Conservation (phyloP, 2,888 invertebrate genomes). For the Caenorhabditis doughertyi region DNA sequence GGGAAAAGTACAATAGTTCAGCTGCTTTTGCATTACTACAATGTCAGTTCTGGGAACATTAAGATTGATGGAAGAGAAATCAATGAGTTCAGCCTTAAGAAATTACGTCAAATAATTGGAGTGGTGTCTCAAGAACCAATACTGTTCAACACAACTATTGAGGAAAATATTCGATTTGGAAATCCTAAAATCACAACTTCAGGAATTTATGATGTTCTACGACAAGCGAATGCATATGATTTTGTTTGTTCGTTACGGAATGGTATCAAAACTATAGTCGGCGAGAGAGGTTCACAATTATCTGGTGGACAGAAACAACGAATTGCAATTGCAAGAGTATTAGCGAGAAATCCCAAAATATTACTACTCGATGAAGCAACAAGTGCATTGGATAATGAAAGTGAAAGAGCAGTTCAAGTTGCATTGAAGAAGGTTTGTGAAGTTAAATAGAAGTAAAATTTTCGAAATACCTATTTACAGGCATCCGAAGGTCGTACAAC, state of each 20-base stretch:
- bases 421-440: conserved; percentile 85
- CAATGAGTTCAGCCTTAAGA: conserved; percentile 84
- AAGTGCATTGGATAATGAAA: conserved; percentile 73
- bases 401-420: conserved; percentile 72
- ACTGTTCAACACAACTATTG: conserved; percentile 86
- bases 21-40: conserved; percentile 72
- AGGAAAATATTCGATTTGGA: conserved; percentile 84
- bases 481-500: conserved; percentile 83
- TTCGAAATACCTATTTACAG: conserved; percentile 70
- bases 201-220: conserved; percentile 71
- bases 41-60: conserved; percentile 73
- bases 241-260: conserved; percentile 83
- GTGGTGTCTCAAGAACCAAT: conserved; percentile 85
- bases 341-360: conserved; percentile 65
- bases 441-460: neutral
- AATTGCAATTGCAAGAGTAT: conserved; percentile 70
- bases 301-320: conserved; percentile 83
- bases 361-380: conserved; percentile 68
- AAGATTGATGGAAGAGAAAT: conserved; percentile 84
- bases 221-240: conserved; percentile 84
- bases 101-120: conserved; percentile 83
- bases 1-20: conserved; percentile 75
- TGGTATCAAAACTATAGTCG: conserved; percentile 83
- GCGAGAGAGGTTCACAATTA: conserved; percentile 83
- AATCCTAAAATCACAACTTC: conserved; percentile 63